Percentiles rank a stretch among this genome's conserved stretches.
Conservation (phyloP, 1,140 invertebrate species). For the Trichonephila inaurata region DNA sequence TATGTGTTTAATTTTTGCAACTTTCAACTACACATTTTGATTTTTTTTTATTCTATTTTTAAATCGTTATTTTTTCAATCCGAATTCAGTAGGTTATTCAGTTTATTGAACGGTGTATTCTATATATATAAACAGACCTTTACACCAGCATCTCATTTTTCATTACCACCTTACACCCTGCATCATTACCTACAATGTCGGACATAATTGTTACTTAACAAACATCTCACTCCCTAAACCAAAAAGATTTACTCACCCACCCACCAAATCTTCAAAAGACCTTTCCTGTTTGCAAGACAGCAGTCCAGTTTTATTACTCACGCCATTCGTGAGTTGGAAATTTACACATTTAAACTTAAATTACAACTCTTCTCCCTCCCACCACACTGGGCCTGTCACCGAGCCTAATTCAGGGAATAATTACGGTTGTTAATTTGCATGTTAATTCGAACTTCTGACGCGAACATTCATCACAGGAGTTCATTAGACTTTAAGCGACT, state of each 20-base stretch:
- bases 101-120: too few species aligned
- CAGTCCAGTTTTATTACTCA: conserved; percentile 34
- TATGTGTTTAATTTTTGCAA: too few species aligned
- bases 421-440: conserved; percentile 75
- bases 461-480: conserved; percentile 64
- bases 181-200: too few species aligned
- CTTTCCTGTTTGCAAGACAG: not conserved
- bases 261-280: not conserved
- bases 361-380: conserved; percentile 33
- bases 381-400: conserved; percentile 27
- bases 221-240: too few species aligned
- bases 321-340: not conserved
- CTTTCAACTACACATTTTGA: too few species aligned
- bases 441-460: conserved; percentile 68
- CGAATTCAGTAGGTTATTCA: too few species aligned
- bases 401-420: conserved; percentile 68
- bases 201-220: too few species aligned
- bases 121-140: too few species aligned
- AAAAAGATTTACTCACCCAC: not conserved
- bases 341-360: conserved; percentile 72
- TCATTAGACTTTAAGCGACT: conserved; percentile 74
- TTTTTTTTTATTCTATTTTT: too few species aligned
- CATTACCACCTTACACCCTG: too few species aligned
- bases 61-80: too few species aligned
- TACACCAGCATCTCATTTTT: too few species aligned